These are phyloP conservation scores for Pangasius macronema DNA, from an alignment of 2,797 vertebrate genomes.

Conservation along the genomic window DNA sequence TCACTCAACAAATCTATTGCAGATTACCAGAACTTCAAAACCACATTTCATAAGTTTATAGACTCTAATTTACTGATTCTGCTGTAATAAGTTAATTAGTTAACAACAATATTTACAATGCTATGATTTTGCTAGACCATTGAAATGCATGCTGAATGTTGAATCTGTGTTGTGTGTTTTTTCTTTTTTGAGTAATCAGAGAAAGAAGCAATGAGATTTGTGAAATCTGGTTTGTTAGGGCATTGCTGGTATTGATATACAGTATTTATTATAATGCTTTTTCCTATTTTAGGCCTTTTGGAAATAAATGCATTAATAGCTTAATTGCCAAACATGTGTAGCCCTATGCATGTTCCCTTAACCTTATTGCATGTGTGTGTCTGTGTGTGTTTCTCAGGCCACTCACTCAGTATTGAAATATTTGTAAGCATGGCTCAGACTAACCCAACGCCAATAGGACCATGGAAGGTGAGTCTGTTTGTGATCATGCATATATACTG, in stretches of 20 bases:
- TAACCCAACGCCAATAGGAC: conserved; percentile 86
- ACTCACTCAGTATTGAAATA: conserved; percentile 63
- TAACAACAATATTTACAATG: not conserved
- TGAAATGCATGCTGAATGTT: conserved; percentile 3
- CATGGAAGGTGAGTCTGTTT: conserved; percentile 86
- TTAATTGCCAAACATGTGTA: not conserved
- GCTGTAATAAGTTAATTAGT: not conserved
- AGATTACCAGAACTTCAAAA: not conserved
- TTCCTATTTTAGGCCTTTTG: not conserved
- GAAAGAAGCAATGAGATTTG: not conserved
- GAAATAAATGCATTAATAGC: not conserved
- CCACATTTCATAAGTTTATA: not conserved
- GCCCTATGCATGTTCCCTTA: conserved; percentile 24
- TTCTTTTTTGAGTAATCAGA: not conserved
- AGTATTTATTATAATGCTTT: not conserved
- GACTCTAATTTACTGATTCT: not conserved
- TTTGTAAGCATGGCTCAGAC: conserved; percentile 89
- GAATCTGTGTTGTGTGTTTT: not conserved
- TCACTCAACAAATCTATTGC: not conserved
- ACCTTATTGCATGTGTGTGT: not conserved
- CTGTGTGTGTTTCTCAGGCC: conserved; percentile 57
- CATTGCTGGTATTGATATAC: not conserved
- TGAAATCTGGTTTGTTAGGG: not conserved
- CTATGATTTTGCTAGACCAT: not conserved
- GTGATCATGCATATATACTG: not conserved